These are phyloP conservation scores for Chaetorhynchus papuensis DNA, from an alignment of 2,113 vertebrate genomes.

Conservation along the genomic window DNA sequence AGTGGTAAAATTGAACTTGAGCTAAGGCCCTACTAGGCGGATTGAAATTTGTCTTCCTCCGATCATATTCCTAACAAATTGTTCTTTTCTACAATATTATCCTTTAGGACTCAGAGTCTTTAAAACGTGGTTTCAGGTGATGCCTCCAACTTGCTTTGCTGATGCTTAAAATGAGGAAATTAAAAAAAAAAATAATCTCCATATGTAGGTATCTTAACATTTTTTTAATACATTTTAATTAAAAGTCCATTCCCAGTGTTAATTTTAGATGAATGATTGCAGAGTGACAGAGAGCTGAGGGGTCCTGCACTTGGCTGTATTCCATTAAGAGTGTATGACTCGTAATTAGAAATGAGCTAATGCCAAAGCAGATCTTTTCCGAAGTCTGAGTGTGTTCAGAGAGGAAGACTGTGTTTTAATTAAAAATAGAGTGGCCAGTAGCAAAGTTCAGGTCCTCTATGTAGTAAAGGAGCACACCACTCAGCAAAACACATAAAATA, in stretches of 20 bases:
- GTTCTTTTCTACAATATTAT: neutral
- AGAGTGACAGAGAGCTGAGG: neutral
- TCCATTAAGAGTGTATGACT: neutral
- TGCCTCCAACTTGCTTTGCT: neutral
- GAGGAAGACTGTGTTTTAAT: neutral
- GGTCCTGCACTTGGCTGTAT: neutral
- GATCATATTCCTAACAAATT: neutral
- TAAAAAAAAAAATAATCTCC: neutral
- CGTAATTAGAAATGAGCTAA: slow-evolving; percentile 5
- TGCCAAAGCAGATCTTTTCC: neutral
- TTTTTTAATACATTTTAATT: neutral
- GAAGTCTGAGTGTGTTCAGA: neutral
- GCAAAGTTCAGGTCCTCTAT: neutral
- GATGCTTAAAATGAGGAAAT: neutral
- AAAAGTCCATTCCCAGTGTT: neutral
- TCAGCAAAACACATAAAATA: neutral
- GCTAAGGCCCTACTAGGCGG: neutral
- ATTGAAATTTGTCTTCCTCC: neutral
- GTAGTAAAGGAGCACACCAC: neutral
- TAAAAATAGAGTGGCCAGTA: neutral
- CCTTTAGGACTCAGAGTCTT: neutral
- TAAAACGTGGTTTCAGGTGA: neutral
- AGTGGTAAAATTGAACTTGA: neutral
- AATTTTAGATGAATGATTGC: neutral
- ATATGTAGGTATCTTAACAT: neutral